Base-by-base conservation (phyloP, 2,888 invertebrate species). In the Sarcophaga variegata region DNA sequence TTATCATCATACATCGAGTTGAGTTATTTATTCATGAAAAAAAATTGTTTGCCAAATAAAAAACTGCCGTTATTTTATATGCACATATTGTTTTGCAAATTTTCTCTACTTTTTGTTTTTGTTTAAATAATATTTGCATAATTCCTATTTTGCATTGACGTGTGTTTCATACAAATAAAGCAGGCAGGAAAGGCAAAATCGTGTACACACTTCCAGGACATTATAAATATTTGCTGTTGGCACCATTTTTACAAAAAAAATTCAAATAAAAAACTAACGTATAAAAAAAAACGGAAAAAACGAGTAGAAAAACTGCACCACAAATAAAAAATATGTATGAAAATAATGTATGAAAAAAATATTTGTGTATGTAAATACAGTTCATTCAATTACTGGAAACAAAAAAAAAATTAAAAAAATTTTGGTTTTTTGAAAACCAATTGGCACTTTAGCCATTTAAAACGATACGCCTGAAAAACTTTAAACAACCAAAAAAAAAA, bases 151-250 rank as follows among this genome's bases (percentile, higher is more conserved):
- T 63, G 37, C 45, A 64, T 59, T 49, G 49, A 14, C 49, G 14
- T 14, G 14, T 14, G 49, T 49, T 49, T 5, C 4, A 69, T 69
- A 63, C 4, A 74, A 10, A 8, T n/a, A 10, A 64, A 14, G 1
- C 49, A 49, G 49, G 49, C 49, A 14, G 49, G 49, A 49, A 49
- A 49, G 49, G 49, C 49, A 14, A 59, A 71, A 72, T 71, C 14
- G 49, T 14, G 49, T 49, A 49, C 10, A 72, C 66, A 78, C 60
- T 78, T 45, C 49, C 77, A 49, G 83, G n/a, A 78, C 37, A 78
- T 67, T 25, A 83, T 76, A 82, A 85, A 85, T 86, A 86, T 86
- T 82, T 82, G 66, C 82, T 79, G 70, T 82, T 79, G 75, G 69
- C 81, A 74, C 78, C 75, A 75, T 69, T 70, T 75, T 80, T 81